Conservation (phyloP, 1,140 invertebrate species). For the Rhopalosiphum padi region DNA sequence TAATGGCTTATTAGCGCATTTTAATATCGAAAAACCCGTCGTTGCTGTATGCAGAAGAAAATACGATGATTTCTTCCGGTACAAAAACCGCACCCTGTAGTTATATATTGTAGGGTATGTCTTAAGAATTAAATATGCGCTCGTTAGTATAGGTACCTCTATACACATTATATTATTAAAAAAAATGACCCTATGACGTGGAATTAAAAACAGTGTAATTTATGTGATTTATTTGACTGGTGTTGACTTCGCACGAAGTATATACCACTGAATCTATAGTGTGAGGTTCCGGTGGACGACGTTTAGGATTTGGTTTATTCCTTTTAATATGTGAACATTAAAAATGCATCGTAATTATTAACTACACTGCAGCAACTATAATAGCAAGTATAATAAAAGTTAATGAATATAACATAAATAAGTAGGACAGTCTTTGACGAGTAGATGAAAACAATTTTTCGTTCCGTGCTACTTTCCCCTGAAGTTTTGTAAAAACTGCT, state of each 20-base stretch:
- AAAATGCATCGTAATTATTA: not conserved
- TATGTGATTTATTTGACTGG: not conserved
- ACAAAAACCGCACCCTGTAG: not conserved
- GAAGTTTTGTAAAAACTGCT: too few species aligned
- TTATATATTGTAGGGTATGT: not conserved
- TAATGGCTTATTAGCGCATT: not conserved
- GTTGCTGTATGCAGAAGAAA: not conserved
- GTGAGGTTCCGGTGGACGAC: too few species aligned
- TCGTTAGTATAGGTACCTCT: too few species aligned
- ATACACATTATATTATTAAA: too few species aligned
- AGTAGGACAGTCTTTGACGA: not conserved
- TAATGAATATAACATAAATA: not conserved
- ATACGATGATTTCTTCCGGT: not conserved
- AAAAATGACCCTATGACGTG: not conserved
- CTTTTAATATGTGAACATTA: not conserved
- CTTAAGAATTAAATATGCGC: not conserved
- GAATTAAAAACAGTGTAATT: not conserved
- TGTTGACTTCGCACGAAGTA: not conserved
- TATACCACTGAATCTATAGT: not conserved
- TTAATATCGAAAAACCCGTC: not conserved
- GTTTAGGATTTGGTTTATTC: not conserved
- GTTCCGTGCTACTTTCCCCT: not conserved
- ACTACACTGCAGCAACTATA: not conserved
- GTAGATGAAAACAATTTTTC: not conserved
- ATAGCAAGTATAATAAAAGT: not conserved